Evolutionary conservation across 2,888 invertebrate species (phyloP).

Genomic region (Entomobrya proxima): DNA sequence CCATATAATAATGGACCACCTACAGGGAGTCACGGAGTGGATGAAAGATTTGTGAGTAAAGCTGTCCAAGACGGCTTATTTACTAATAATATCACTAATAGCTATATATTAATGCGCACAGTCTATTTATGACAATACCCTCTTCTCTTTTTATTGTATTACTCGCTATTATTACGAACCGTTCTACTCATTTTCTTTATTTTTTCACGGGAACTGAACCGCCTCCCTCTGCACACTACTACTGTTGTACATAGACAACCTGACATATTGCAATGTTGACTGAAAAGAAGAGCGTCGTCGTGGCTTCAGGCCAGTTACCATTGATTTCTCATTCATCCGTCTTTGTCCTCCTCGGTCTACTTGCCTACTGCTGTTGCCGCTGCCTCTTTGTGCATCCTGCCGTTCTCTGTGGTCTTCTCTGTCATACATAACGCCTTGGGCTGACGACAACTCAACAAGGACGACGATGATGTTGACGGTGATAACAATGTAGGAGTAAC

Average conservation of each 20-base stretch:
- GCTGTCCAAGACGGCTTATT: not conserved
- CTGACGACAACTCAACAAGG: not conserved
- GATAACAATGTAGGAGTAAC: too few relatives aligned
- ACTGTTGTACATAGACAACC: not conserved
- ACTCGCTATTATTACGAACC: too few relatives aligned
- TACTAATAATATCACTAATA: not conserved
- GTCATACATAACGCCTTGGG: not conserved
- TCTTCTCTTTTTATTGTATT: too few relatives aligned
- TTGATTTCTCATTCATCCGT: conserved; percentile 46
- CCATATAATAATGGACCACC: not conserved
- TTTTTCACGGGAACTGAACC: too few relatives aligned
- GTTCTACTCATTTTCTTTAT: too few relatives aligned
- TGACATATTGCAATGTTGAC: conserved; percentile 10
- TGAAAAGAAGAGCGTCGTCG: not conserved
- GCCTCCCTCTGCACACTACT: too few relatives aligned
- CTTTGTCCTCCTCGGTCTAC: conserved; percentile 25
- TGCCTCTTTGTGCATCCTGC: not conserved
- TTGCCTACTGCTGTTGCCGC: not conserved
- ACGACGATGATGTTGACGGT: not conserved
- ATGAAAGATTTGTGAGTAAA: not conserved
- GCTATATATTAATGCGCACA: not conserved
- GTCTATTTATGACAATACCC: too few relatives aligned
- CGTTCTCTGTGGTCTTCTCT: not conserved
- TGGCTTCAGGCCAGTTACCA: conserved; percentile 10
- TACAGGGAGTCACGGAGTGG: not conserved